Evolutionary conservation across 2,888 invertebrate genomes (phyloP), one percentile per base, ranked within the genome.

Genomic region (Antheraea yamamai): DNA sequence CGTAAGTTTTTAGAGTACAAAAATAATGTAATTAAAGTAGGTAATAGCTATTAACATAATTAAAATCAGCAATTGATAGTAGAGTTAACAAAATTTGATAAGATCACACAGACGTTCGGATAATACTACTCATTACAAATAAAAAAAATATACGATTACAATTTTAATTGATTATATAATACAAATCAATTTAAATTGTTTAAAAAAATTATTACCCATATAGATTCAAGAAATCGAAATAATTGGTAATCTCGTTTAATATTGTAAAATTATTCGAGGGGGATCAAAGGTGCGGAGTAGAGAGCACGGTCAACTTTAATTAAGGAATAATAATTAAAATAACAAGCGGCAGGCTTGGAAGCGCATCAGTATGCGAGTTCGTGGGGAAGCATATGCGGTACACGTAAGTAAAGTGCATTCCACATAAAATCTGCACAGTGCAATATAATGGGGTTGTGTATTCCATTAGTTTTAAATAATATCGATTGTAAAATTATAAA

Each of bases 241-340:
- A 70, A 39, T 8, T 39, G 26, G 64, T 30, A 39, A 10, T 20
- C 20, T 39, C 10, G 12, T 70, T 70, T 70, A 39, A 70, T 39
- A 39, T 18, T 70, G 20, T 70, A 39, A 35, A 70, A 20, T 39
- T 20, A n/a, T 66, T 30, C 30, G 26, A 66, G 61, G 30, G 26
- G 64, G 30, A 16, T 66, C 64, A 66, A 66, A 30, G 64, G 26
- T 26, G 30, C 16, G 26, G 80, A 77, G 79, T 76, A 76, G 75
- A 76, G 51, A 76, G 74, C 79, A 77, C 78, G 79, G 80, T 83
- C 81, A 86, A 84, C 85, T 88, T 89, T 91, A 92, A 92, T 92
- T 89, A 91, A 91, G 91, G 89, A 89, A 91, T 89, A 90, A 91
- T 91, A 91, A 92, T 92, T 92, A 92, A 92, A 92, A 90, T 89